Evolutionary conservation across 1,140 invertebrate genomes (phyloP).

Genomic region (Drosophila lacteicornis): DNA sequence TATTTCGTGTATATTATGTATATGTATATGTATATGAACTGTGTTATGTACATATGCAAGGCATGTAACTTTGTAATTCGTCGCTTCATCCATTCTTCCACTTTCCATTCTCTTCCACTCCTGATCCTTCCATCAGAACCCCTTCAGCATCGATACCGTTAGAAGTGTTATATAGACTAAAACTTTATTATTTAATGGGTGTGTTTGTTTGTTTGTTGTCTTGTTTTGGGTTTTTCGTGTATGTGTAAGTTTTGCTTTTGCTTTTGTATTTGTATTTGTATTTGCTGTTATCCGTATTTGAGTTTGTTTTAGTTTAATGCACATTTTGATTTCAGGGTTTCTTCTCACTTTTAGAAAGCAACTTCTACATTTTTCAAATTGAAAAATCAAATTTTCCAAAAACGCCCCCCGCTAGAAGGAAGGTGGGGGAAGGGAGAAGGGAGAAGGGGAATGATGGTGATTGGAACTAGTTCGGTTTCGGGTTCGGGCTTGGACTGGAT

Average conservation of each 20-base stretch:
- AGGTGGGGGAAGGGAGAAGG: neutral
- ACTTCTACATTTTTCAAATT: constrained; percentile 61
- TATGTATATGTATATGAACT: constrained; percentile 53
- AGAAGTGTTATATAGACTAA: constrained; percentile 24
- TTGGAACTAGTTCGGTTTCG: constrained; percentile 6
- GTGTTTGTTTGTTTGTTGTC: constrained; percentile 10
- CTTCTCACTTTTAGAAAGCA: constrained; percentile 55
- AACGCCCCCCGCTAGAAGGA: neutral
- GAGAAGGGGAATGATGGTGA: constrained; percentile 37
- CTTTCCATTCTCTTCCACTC: neutral
- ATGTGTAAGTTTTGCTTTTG: constrained; percentile 21
- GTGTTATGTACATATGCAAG: constrained; percentile 64
- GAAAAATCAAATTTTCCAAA: constrained; percentile 77
- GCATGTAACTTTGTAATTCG: constrained; percentile 58
- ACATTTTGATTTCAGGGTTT: constrained; percentile 54
- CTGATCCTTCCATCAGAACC: constrained; percentile 9
- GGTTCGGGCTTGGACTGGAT: neutral
- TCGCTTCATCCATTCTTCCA: neutral
- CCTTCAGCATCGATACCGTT: constrained; percentile 25
- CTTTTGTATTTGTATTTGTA: constrained; percentile 11
- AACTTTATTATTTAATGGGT: constrained; percentile 45
- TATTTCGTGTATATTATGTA: constrained; percentile 56
- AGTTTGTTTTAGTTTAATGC: constrained; percentile 44
- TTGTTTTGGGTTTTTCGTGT: constrained; percentile 1
- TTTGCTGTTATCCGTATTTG: constrained; percentile 31